Base-by-base conservation (phyloP, 2,797 vertebrate species). In the Peromyscus melanophrys region DNA sequence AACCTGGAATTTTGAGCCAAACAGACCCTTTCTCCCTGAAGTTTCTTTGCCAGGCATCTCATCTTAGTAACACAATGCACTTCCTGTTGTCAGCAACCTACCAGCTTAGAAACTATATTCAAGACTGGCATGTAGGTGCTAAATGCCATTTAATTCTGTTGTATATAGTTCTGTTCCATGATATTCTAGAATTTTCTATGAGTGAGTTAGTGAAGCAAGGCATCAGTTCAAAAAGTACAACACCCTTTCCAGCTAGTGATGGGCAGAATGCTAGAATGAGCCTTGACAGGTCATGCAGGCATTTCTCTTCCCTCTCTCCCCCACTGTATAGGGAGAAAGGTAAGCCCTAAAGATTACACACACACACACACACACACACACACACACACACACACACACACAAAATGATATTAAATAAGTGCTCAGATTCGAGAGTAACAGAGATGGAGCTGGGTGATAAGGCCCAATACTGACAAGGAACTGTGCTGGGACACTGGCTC, bases 161-260 rank as follows among this genome's bases (percentile, higher is more conserved):
- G 16, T 17, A 61, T 88, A 80, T 85, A 76, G 69, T 89, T 76
- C 4, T 46, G 59, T 55, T 83, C 13, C 29, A 59, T 43, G 29
- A 9, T 63, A 96, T 67, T 91, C 82, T 69, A 88, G 80, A 78
- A n/a, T 37, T 90, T 90, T 76, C 67, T 67, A 16, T 65, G 52
- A 77, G 16, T 77, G 29, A 77, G 46, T 63, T 27, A 75, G 23
- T 29, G 27, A 88, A 83, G 31, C 29, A 67, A 65, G 40, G 71
- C 0, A 49, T 81, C 29, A 52, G 23, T 23, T 16, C 49, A 83
- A 17, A 6, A 40, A 61, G 37, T 29, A 46, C 29, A 46, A 37
- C 31, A 63, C 34, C 13, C 37, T 86, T 59, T 34, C 7, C 86
- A 46, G 37, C 25, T 85, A 65, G 52, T 73, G 49, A 55, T 14